Base-by-base conservation (phyloP, 2,888 invertebrate species). In the Pyrgus malvae region DNA sequence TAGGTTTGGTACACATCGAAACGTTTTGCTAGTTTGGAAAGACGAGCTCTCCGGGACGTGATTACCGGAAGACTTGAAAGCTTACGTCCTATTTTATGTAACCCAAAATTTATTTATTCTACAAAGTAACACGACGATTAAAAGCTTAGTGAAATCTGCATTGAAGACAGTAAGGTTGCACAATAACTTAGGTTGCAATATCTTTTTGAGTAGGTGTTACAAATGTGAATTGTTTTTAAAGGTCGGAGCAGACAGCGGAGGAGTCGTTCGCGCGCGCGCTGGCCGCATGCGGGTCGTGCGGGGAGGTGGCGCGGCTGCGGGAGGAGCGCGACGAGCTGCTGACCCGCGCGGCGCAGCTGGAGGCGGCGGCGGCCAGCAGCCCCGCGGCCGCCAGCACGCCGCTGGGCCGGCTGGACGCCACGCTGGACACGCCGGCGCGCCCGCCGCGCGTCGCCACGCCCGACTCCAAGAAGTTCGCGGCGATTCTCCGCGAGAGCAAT, bases 401-500 rank as follows among this genome's bases (percentile, higher is more conserved):
- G 62, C 92, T 63, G 91, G 92, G 60, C 89, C 88, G 57, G 76
- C 56, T 61, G 7, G 42, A 59, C 65, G 53, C 94, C 46, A 94
- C 74, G 82, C 86, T 96, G 40, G 93, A 93, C 62, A 93, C 93
- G 35, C 94, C 94, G 14, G 76, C 90, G 58, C 91, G 92, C 19
- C 88, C 93, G 61, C 91, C 93, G 59, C 92, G 92, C 74, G 92
- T 94, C 60, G 87, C 92, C 64, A 89, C 93, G 55, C 93, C 94
- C 9, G 94, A 95, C 86, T 91, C 93, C 56, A 93, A 91, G 70
- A 96, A 96, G 86, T 93, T 96, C 78, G 92, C 94, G 71, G 96
- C 96, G 85, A 96, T 97, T 87, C 92, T 97, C 71, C 92, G 92
- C 70, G 96, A 97, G 91, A 93, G 93, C 68, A 95, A 95, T 87